phyloP scores from a whole-genome alignment of 1,140 invertebrate species.

The Drosophila grimshawi region DNA sequence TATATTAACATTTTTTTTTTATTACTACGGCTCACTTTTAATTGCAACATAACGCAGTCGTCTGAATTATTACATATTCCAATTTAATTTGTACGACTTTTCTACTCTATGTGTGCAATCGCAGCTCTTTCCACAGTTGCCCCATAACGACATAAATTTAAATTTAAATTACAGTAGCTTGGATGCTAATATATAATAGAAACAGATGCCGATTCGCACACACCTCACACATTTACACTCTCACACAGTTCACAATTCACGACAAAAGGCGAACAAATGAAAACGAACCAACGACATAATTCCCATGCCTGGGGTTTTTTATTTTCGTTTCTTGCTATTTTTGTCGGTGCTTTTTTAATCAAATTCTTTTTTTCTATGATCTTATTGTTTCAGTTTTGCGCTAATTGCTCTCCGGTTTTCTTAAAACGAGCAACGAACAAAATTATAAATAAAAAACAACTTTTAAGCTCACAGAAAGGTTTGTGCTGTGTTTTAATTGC shows the following conservation, averaged over 20 bases:
- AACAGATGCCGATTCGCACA: constrained; percentile 33
- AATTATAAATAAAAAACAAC: constrained; percentile 26
- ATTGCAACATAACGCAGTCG: neutral
- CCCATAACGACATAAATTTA: constrained; percentile 38
- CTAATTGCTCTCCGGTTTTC: constrained; percentile 62
- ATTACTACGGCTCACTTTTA: constrained; percentile 1
- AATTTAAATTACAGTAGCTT: constrained; percentile 30
- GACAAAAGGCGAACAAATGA: constrained; percentile 56
- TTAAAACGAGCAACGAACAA: constrained; percentile 28
- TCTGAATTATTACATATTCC: neutral
- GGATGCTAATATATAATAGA: constrained; percentile 37
- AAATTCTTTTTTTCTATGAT: constrained; percentile 57
- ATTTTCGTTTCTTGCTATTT: constrained; percentile 26
- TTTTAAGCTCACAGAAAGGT: constrained; percentile 49
- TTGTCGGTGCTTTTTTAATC: constrained; percentile 30
- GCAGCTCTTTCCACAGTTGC: constrained; percentile 13
- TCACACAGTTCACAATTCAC: constrained; percentile 38
- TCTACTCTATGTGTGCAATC: constrained; percentile 6
- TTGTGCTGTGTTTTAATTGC: constrained; percentile 63
- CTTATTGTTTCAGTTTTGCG: constrained; percentile 71
- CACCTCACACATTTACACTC: constrained; percentile 30
- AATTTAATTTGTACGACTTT: neutral
- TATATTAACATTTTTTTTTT: constrained; percentile 2
- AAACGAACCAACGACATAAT: constrained; percentile 61
- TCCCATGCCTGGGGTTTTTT: constrained; percentile 53